These are phyloP conservation scores for Entomyzon cyanotis DNA, from an alignment of 2,113 vertebrate species.

Conservation along the genomic window DNA sequence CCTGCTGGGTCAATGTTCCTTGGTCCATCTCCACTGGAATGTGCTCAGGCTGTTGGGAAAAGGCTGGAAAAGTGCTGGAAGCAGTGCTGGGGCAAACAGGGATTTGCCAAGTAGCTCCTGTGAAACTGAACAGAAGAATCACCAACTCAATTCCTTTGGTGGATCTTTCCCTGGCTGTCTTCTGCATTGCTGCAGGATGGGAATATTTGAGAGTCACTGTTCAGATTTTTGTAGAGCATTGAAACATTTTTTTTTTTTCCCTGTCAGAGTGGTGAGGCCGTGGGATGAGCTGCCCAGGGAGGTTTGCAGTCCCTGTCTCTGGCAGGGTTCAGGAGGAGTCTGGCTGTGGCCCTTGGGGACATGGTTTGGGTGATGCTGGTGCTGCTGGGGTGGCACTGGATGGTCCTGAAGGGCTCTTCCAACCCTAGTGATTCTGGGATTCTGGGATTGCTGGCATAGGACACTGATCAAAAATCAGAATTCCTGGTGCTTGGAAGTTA, in stretches of 20 bases:
- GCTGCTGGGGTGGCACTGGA: not conserved
- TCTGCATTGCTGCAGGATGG: not conserved
- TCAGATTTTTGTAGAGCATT: not conserved
- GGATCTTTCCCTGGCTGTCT: not conserved
- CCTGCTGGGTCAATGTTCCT: not conserved
- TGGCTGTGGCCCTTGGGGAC: not conserved
- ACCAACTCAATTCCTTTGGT: not conserved
- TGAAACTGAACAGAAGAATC: not conserved
- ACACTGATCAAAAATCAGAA: not conserved
- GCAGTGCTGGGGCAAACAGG: not conserved
- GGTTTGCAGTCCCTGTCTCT: not conserved
- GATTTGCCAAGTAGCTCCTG: not conserved
- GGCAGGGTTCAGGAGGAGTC: not conserved
- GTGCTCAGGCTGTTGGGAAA: accelerated
- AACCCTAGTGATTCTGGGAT: accelerated
- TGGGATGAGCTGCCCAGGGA: not conserved
- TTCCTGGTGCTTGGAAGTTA: not conserved
- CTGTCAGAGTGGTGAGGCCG: accelerated
- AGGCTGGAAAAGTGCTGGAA: not conserved
- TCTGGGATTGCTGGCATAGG: not conserved
- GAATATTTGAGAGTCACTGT: not conserved
- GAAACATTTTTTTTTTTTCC: not conserved
- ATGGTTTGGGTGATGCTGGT: not conserved
- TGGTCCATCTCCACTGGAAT: not conserved
- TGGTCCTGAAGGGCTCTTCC: accelerated